Evolutionary conservation across 2,888 invertebrate genomes (phyloP), one percentile per base, ranked within the genome.

Genomic region (Crepidodera aurea): DNA sequence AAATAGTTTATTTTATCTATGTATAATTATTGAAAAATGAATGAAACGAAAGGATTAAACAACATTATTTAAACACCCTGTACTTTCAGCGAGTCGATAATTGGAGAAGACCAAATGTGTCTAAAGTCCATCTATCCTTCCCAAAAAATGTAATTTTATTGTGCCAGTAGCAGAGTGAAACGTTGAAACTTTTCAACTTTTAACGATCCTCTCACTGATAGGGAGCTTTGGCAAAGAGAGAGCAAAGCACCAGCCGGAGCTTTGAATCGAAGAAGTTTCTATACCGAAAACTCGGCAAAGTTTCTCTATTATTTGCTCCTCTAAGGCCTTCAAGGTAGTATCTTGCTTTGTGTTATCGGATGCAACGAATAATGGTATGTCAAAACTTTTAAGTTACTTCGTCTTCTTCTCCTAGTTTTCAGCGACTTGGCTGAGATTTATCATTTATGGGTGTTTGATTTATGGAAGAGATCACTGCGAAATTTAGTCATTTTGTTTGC

Each of bases 331-430:
- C 58, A 68, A 68, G 68, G 68, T 68, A 68, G 68, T 68, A 68
- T 68, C 68, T 66, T 65, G 65, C 66, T 60, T 66, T 66, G 48
- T 68, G 68, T 68, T 68, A 68, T 66, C 66, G 66, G 64, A 68
- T 68, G 65, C 66, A 62, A 66, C 65, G 68, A 68, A 68, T 68
- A 68, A 68, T 68, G 68, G 68, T 66, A 68, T 65, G 68, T 68
- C 68, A 65, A 60, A 68, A 68, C 66, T 68, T 63, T 68, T 65
- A 68, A 68, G 68, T 68, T 68, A 68, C 68, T 68, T 66, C 48
- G 27, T 48, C 48, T 48, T 48, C 48, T 48, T 48, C 29, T 48
- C 29, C 62, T 62, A 68, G 66, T 68, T 68, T 68, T 66, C 68
- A 60, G 51, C 66, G 60, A 66, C 57, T 66, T 62, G 25, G 48